Percentiles rank a stretch among this genome's conserved stretches.
phyloP scores from a whole-genome alignment of 2,797 vertebrate genomes.

The Arctocebus calabarensis region DNA sequence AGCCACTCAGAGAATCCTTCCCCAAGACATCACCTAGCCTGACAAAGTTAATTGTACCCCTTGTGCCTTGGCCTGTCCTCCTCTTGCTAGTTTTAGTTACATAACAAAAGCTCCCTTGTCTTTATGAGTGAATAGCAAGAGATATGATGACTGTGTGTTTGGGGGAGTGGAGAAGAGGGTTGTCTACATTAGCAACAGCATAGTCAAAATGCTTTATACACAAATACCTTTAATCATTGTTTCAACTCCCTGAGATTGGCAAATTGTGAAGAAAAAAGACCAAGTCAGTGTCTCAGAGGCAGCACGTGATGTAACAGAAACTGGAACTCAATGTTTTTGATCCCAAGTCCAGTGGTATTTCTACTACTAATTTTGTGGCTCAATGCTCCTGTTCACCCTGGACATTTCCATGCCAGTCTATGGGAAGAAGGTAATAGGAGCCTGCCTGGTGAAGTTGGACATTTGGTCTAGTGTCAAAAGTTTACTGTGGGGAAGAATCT shows the following conservation, averaged over 20 bases:
- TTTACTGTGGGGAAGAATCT: conserved; percentile 15
- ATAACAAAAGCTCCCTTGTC: conserved; percentile 4
- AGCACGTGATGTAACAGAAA: conserved; percentile 38
- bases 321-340: neutral
- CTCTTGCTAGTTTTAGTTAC: conserved; percentile 28
- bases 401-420: neutral
- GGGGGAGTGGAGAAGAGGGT: neutral
- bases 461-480: conserved; percentile 41
- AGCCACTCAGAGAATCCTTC: neutral
- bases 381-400: neutral
- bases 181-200: neutral
- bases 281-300: conserved; percentile 10
- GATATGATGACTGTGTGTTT: neutral
- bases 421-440: neutral
- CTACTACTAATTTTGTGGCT: neutral
- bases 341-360: neutral
- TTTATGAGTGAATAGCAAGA: neutral
- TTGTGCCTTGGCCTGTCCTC: neutral
- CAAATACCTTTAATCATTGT: neutral
- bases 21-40: neutral
- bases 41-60: neutral
- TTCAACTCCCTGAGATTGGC: neutral
- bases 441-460: neutral
- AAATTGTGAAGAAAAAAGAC: conserved; percentile 35
- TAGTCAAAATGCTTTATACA: conserved; percentile 3